Conservation (phyloP, 2,888 invertebrate genomes). For the Anticlea derivata region DNA sequence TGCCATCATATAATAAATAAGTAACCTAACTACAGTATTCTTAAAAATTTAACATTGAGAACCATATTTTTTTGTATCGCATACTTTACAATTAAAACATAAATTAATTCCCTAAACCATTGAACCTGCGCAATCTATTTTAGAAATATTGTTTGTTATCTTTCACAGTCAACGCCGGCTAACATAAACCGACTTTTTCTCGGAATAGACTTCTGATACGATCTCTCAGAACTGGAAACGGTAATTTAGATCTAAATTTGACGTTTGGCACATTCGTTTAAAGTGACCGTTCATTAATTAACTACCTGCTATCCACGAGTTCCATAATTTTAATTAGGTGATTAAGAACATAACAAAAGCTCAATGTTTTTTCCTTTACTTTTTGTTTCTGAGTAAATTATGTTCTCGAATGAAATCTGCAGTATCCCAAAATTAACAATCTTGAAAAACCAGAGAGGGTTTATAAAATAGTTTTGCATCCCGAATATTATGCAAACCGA, state of each 20-base stretch:
- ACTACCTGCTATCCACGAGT: no score
- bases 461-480: no score
- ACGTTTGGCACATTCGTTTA: slow-evolving; percentile 27
- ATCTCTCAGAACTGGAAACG: slow-evolving; percentile 31
- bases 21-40: no score
- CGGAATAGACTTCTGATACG: slow-evolving; percentile 35
- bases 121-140: slow-evolving; percentile 29
- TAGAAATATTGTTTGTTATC: slow-evolving; percentile 31
- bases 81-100: no score
- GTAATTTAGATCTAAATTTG: slow-evolving; percentile 29
- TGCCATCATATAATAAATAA: no score
- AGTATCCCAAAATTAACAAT: no score
- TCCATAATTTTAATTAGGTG: slow-evolving; percentile 16
- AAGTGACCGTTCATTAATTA: slow-evolving; percentile 22
- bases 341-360: slow-evolving; percentile 13
- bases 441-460: no score
- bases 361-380: background rate
- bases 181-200: slow-evolving; percentile 36
- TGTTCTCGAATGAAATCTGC: no score
- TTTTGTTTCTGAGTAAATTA: no score
- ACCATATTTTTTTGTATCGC: no score
- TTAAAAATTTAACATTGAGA: no score
- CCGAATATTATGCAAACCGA: no score
- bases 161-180: slow-evolving; percentile 32
- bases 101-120: slow-evolving; percentile 13